phyloP scores from a whole-genome alignment of 2,797 vertebrate species.

The Ctenosaura bakeri region DNA sequence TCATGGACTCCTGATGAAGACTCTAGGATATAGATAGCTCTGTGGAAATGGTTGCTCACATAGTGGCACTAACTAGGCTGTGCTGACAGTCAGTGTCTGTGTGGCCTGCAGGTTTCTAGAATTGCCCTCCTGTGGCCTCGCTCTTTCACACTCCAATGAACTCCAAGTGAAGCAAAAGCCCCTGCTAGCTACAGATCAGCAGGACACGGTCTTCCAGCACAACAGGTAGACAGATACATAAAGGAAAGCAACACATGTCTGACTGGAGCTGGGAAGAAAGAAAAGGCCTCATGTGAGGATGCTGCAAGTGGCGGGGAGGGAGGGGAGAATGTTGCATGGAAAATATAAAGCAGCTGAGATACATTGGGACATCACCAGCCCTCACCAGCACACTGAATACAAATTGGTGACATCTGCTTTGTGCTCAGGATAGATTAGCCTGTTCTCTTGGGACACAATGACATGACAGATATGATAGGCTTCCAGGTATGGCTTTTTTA shows the following conservation, averaged over 20 bases:
- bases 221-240: conserved; percentile 55
- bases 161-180: conserved; percentile 52
- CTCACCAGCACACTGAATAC: not conserved
- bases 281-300: not conserved
- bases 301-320: not conserved
- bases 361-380: not conserved
- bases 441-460: conserved; percentile 4
- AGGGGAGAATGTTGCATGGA: not conserved
- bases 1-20: not conserved
- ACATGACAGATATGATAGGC: conserved; percentile 30
- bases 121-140: conserved; percentile 31
- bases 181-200: conserved; percentile 43
- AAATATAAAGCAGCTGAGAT: conserved; percentile 28
- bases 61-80: conserved; percentile 19
- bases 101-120: conserved; percentile 20
- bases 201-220: conserved; percentile 26
- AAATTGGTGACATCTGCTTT: conserved; percentile 13
- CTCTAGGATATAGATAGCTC: conserved; percentile 4
- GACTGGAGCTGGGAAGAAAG: conserved; percentile 34
- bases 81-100: accelerated
- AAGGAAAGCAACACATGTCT: conserved; percentile 6
- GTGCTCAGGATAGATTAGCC: not conserved
- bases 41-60: not conserved
- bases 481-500: conserved; percentile 28
- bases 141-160: conserved; percentile 48